Conservation (phyloP, 2,888 invertebrate species). For the Lithophane leautieri region DNA sequence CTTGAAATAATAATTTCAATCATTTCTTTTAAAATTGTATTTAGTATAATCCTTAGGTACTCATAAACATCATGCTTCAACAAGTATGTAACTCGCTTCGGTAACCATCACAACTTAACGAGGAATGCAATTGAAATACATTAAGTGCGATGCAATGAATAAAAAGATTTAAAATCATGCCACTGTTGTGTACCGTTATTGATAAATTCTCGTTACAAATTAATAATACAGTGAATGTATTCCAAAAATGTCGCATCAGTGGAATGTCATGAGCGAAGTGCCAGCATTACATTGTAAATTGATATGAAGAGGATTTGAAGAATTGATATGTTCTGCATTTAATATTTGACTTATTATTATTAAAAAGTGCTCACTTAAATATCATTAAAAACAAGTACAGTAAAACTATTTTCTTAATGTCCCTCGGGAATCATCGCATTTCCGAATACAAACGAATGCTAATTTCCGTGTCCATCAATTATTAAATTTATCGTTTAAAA, state of each 20-base stretch:
- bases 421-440: no score
- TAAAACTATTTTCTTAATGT: no score
- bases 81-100: background rate
- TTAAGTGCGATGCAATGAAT: background rate
- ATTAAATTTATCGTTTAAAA: no score
- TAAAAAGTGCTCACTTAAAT: background rate
- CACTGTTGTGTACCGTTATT: background rate
- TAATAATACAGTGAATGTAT: constrained; percentile 1
- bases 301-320: background rate
- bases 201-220: constrained; percentile 11
- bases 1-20: background rate
- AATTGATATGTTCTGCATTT: background rate
- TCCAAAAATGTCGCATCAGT: background rate
- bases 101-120: background rate
- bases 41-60: no score
- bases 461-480: no score
- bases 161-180: background rate
- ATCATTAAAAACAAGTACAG: background rate
- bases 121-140: background rate
- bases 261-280: background rate
- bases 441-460: no score
- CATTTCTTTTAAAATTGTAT: background rate
- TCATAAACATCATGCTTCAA: background rate
- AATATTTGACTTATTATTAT: background rate
- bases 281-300: background rate